Conservation (phyloP, 2,888 invertebrate species). For the Papilio gigon region DNA sequence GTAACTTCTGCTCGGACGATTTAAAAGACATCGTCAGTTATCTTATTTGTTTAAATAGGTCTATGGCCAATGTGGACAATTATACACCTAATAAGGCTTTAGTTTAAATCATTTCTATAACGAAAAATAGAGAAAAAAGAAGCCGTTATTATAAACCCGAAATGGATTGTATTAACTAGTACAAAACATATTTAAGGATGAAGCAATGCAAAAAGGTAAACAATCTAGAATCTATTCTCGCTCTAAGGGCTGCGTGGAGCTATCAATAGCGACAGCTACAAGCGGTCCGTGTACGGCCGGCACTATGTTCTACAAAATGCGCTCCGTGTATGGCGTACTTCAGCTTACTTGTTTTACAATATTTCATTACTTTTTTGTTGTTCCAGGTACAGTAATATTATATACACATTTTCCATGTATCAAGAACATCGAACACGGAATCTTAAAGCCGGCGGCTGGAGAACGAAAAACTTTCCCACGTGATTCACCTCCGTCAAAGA, state of each 20-base stretch:
- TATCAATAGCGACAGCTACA: too few relatives aligned
- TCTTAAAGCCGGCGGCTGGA: conserved; percentile 63
- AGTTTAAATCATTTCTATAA: background rate
- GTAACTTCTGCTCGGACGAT: background rate
- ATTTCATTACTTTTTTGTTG: conserved; percentile 44
- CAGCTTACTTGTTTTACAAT: too few relatives aligned
- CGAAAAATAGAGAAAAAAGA: background rate
- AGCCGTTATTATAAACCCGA: background rate
- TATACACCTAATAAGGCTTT: background rate
- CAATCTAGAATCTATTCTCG: background rate
- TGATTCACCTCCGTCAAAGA: conserved; percentile 35
- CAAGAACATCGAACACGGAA: conserved; percentile 56
- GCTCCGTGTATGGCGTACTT: background rate
- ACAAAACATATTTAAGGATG: background rate
- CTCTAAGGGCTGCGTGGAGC: too few relatives aligned
- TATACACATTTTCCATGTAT: conserved; percentile 66
- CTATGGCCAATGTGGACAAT: background rate
- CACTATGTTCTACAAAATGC: background rate
- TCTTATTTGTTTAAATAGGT: background rate
- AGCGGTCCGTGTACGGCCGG: background rate
- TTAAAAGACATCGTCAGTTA: background rate
- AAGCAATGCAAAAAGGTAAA: background rate
- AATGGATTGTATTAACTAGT: background rate
- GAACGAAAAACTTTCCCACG: conserved; percentile 66
- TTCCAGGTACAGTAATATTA: conserved; percentile 57